These are phyloP conservation scores for Channa argus DNA, from an alignment of 2,113 vertebrate species.

Conservation along the genomic window DNA sequence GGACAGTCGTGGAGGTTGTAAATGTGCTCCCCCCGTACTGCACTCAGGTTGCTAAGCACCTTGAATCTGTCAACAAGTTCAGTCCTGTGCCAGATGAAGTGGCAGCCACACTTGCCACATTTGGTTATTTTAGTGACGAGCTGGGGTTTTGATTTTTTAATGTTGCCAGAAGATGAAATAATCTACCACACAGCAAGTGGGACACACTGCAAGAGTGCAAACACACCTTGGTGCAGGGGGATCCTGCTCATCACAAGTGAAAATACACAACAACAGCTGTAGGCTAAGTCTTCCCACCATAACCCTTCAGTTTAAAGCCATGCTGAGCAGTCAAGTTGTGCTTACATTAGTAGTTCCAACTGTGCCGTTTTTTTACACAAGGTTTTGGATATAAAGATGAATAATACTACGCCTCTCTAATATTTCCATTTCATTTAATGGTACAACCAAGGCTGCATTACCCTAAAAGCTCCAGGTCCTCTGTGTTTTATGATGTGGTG, in stretches of 20 bases:
- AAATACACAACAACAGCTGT: constrained; percentile 27
- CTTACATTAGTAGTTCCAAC: too few relatives aligned
- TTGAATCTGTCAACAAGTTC: constrained; percentile 39
- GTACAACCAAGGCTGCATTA: too few relatives aligned
- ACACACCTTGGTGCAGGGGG: neutral
- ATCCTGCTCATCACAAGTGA: constrained; percentile 28
- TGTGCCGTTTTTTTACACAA: too few relatives aligned
- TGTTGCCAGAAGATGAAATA: constrained; percentile 31
- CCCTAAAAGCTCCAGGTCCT: too few relatives aligned
- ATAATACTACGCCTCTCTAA: too few relatives aligned
- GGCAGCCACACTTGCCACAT: constrained; percentile 1
- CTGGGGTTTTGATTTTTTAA: constrained; percentile 18
- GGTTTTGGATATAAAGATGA: too few relatives aligned
- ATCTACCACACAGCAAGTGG: constrained; percentile 10
- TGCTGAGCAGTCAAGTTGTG: too few relatives aligned
- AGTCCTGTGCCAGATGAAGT: neutral
- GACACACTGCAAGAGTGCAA: neutral
- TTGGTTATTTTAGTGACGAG: constrained; percentile 2
- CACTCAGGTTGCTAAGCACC: constrained; percentile 1
- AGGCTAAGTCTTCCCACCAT: too few relatives aligned
- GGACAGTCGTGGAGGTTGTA: constrained; percentile 15
- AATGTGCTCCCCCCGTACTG: neutral
- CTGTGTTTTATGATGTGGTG: too few relatives aligned
- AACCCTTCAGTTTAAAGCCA: too few relatives aligned
- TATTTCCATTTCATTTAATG: too few relatives aligned